Evolutionary conservation across 2,113 vertebrate genomes (phyloP), one percentile per base, ranked within the genome.

Genomic region (Microcebus lehilahytsara): DNA sequence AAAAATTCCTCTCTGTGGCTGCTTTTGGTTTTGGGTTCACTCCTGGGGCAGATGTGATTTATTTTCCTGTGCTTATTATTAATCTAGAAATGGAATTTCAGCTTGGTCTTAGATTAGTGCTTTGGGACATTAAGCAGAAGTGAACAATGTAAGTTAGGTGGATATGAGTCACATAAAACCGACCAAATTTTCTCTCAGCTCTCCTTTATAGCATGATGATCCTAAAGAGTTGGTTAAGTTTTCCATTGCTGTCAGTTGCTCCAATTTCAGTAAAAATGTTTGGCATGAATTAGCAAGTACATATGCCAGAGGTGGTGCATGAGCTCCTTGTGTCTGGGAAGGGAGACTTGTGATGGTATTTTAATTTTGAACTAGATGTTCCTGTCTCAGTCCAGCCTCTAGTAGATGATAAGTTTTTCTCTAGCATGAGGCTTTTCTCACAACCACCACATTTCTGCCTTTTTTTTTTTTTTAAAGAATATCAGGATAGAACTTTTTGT

Each of bases 11-110:
- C 86, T 93, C 93, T 95, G 66, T 85, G 93, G 89, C 96, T 92
- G 96, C 78, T 96, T 96, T 93, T 95, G 94, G 94, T 94, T 97
- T 96, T 89, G 97, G 85, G 98, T 97, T 98, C 98, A 98, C 74
- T 91, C 67, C 53, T 96, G 37, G 98, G 98, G 98, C 97, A 98
- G 95, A 85, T 56, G 37, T 98, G 97, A 98, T 98, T 98, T 97
- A 97, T 97, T 97, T 96, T 96, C 93, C 85, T 95, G 84, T 92
- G 64, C 97, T 95, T 86, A 37, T 94, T 97, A 93, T 95, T 96
- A 97, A 92, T 96, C 85, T 80, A 97, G 96, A 97, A 97, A 95
- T 91, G 97, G 89, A 95, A 96, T 97, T 97, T 97, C 95, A 91
- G 23, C 56, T 30, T 93, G 96, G 92, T 58, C 78, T 96, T 86